A percentile compares a stretch with the other conserved stretches of the same genome.
Conservation (phyloP, 2,888 invertebrate genomes). For the Gortyna flavago region DNA sequence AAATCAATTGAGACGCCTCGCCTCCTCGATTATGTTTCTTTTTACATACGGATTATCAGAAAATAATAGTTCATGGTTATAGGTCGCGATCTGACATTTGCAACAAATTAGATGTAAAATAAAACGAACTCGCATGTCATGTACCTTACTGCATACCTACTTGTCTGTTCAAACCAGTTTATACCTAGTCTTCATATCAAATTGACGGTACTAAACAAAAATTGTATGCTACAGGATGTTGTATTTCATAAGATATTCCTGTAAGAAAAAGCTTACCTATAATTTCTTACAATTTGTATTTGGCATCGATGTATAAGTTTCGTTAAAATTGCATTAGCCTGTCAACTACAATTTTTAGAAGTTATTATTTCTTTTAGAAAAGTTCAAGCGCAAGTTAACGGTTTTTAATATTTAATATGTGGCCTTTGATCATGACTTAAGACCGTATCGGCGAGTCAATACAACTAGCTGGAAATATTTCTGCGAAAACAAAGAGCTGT, state of each 20-base stretch:
- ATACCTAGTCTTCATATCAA: neutral
- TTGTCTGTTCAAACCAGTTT: constrained; percentile 2
- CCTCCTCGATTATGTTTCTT: neutral
- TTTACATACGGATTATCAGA: constrained; percentile 10
- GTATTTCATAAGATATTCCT: neutral
- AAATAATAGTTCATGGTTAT: constrained; percentile 29
- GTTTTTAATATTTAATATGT: neutral
- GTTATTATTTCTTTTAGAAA: neutral
- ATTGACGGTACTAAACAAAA: neutral
- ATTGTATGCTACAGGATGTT: neutral
- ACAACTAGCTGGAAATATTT: neutral
- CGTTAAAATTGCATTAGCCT: neutral
- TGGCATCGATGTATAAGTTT: neutral
- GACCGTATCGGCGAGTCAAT: too few species aligned
- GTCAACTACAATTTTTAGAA: neutral
- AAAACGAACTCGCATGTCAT: constrained; percentile 18
- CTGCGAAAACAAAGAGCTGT: neutral
- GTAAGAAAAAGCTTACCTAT: neutral
- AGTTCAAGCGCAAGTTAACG: neutral
- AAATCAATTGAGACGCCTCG: constrained; percentile 10
- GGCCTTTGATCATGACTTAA: neutral
- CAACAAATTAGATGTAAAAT: constrained; percentile 30
- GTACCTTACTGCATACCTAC: neutral
- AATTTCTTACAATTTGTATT: neutral
- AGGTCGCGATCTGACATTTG: constrained; percentile 46